Base-by-base conservation (phyloP, 2,888 invertebrate species). In the Crocallis elinguaria region DNA sequence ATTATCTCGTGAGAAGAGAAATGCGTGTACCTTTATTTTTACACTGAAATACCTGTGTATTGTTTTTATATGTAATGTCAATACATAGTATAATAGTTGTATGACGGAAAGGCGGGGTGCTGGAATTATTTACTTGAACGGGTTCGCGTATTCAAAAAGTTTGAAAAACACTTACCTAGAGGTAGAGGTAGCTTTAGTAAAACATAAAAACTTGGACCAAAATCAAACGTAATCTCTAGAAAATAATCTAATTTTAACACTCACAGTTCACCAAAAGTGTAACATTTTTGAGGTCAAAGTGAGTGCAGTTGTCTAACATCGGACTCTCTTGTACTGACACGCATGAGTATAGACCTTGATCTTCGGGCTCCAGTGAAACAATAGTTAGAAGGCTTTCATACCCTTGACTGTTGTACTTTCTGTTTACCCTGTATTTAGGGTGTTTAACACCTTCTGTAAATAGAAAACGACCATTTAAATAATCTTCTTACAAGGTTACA, bases 371-470 rank as follows among this genome's bases (percentile, higher is more conserved):
- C 30, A 86, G 45, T 0, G 82, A 80, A 3, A 63, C 77, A 1
- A 90, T 76, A 0, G 88, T 90, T 0, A 89, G 68, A 0, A 84
- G 70, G 14, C 86, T 82, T 64, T 88, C 86, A 16, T 82, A 80
- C 0, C 86, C 85, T 64, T 82, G 73, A 12, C 71, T 78, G 36
- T 85, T 85, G 65, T 77, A 88, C 45, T 82, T 86, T 6, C 78
- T 84, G 71, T 79, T 81, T 11, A 86, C 61, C 56, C 67, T 76
- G 59, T 86, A 88, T 54, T 88, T 88, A 0, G 68, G 62, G 1
- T 73, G 60, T 11, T 64, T 65, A 8, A 63, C 63, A 0, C 79
- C 75, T 49, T 84, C 84, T 85, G 63, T 7, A 39, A 42, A 19
- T 19, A 30, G 0, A 27, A 9, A 13, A 32, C 32, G 12, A 7